Percentiles rank a stretch among this genome's conserved stretches.
These are phyloP conservation scores for Globicephala melas DNA, from an alignment of 2,113 vertebrate species.

Conservation along the genomic window DNA sequence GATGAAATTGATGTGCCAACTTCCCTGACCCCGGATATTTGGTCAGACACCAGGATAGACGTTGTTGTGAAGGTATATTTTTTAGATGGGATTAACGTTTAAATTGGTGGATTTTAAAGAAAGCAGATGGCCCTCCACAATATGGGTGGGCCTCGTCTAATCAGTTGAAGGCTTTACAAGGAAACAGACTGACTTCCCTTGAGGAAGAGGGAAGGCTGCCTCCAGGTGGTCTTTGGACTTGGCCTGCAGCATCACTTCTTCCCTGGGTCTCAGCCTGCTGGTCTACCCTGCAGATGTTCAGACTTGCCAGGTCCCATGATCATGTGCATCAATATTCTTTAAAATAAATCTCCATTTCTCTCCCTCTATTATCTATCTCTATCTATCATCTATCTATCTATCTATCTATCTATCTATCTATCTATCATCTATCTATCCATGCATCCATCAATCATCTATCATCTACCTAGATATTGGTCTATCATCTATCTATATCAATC, in stretches of 20 bases:
- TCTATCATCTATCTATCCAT: too few relatives aligned
- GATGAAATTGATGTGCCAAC: too few relatives aligned
- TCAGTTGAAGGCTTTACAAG: background rate
- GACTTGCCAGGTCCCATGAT: background rate
- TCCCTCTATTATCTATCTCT: background rate
- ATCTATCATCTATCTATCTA: too few relatives aligned
- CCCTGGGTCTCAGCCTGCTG: background rate
- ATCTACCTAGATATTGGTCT: too few relatives aligned
- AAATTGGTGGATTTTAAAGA: too few relatives aligned
- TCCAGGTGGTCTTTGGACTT: too few relatives aligned
- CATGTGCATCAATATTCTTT: accelerated
- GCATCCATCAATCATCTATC: too few relatives aligned
- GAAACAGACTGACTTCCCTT: accelerated
- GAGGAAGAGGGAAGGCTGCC: background rate
- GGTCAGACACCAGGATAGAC: accelerated
- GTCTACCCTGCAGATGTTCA: background rate
- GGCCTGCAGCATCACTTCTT: background rate
- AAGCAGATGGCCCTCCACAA: accelerated
- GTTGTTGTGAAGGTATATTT: background rate
- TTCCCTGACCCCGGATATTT: accelerated
- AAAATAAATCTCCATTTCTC: background rate
- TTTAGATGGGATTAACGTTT: accelerated
- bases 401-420: too few relatives aligned
- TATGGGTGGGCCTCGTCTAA: background rate
- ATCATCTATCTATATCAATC: too few relatives aligned